Evolutionary conservation across 2,113 vertebrate genomes (phyloP), one percentile per base, ranked within the genome.

Genomic region (Microtus montanus): DNA sequence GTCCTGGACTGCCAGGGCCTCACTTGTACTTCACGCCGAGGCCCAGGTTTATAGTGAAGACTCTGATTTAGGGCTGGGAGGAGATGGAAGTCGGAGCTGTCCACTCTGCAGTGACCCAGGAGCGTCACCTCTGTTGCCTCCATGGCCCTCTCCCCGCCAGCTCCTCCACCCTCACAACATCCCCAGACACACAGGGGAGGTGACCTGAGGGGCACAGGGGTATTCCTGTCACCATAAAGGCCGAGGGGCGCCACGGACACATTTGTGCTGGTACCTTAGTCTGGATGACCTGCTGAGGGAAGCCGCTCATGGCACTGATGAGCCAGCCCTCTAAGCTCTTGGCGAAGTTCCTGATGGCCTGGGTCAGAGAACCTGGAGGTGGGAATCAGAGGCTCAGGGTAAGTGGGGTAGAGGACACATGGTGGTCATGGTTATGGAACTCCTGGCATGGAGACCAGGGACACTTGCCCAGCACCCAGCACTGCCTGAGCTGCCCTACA

Each of bases 321-420:
- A 99, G 97, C 99, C 99, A 99, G 52, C 99, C 99, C 96, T 99
- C 99, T 97, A 99, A 96, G 93, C 99, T 99, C 98, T 99, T 99
- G 97, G 99, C 99, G 88, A 99, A 99, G 95, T 99, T 99, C 9
- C 99, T 98, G 89, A 99, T 99, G 0, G 99, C 99, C 97, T 99
- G 99, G 0, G 99, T 99, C 93, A 99, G 98, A 0, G 99, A 99
- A 97, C 99, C 99, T 99, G 98, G 93, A 73, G 78, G 85, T 58
- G 54, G 38, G 90, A 41, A 49, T 5, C 63, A 7, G 64, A 71
- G 0, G 0, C 13, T 15, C 19, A 12, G 8, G 12, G 58, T 74
- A 58, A 75, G 68, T 9, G 7, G 17, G 10, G 6, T 7, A 4
- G 70, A 44, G 44, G 20, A 15, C 44, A 35, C 66, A n/a, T 52